Conservation (phyloP, 2,888 invertebrate species). For the Ormyrus nitidulus region DNA sequence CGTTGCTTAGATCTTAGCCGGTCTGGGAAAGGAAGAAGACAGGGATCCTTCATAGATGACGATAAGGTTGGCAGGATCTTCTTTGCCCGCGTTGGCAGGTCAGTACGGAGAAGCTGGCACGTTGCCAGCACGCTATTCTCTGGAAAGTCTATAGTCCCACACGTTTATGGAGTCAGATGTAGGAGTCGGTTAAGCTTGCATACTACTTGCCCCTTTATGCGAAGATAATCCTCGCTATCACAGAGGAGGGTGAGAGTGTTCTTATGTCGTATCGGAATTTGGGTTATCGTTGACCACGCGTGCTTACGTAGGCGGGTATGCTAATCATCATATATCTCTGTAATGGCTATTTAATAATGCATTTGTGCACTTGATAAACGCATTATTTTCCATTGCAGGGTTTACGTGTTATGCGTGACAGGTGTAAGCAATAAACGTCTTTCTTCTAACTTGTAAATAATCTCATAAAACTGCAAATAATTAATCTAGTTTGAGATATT, state of each 20-base stretch:
- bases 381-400: too few species aligned
- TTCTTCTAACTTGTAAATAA: too few species aligned
- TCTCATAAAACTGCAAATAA: too few species aligned
- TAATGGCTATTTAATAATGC: too few species aligned
- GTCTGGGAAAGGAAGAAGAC: background rate
- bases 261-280: conserved; percentile 46
- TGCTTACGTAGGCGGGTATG: background rate
- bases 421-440: too few species aligned
- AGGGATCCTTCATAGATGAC: background rate
- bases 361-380: too few species aligned
- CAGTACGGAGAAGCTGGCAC: background rate
- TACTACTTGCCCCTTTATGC: conserved; percentile 17
- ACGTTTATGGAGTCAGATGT: background rate
- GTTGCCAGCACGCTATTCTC: conserved; percentile 11
- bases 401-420: too few species aligned
- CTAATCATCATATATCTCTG: too few species aligned
- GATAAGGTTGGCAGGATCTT: conserved; percentile 4
- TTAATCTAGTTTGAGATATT: too few species aligned
- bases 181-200: conserved; percentile 28
- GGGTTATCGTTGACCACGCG: conserved; percentile 20
- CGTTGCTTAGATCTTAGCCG: conserved; percentile 24
- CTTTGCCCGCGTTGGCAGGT: too few species aligned
- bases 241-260: conserved; percentile 12
- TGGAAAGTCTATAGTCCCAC: conserved; percentile 29
- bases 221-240: conserved; percentile 25